Base-by-base conservation (phyloP, 2,888 invertebrate species). In the Rotaria sp. region DNA sequence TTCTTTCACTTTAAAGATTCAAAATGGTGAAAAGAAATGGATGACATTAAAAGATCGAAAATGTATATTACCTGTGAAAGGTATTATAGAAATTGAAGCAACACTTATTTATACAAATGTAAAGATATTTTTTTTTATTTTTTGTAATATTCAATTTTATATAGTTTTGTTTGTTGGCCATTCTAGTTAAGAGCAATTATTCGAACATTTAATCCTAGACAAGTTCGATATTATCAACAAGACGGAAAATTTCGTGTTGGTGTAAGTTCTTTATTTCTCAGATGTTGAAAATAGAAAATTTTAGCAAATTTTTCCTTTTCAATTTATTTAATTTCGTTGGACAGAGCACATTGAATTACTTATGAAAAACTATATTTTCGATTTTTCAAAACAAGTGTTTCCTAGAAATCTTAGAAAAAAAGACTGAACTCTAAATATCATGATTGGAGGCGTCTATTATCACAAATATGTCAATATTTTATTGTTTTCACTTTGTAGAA, bases 41-140 rank as follows among this genome's bases (percentile, higher is more conserved):
- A 98, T 96, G 91, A 95, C 95, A 0, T 92, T 99, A 84, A 99
- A 99, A 90, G 98, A 99, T 91, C 95, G 96, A 91, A 98, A 97
- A 90, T 93, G 98, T 89, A 93, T 95, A 59, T 93, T 94, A 2
- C 92, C 96, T 80, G 96, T 96, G 26, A 97, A 97, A 91, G 98
- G 98, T 26, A 96, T 95, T 89, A 96, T 98, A 89, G 92, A 96
- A 74, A 91, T 99, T 86, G 97, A 99, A 92, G 94, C 98, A 94
- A 94, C 94, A 85, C 94, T 97, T 11, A 92, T 95, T 84, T 99
- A 96, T 95, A 98, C 97, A 92, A 94, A 95, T 88, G 93, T 96
- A 89, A 93, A 94, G 88, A 35, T 7, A 38, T 38, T 13, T 74
- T 74, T 7, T 24, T 67, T n/a, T 67, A 4, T 74, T 74, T 7